Conservation (phyloP, 1,140 invertebrate species). For the Trichogramma pretiosum region DNA sequence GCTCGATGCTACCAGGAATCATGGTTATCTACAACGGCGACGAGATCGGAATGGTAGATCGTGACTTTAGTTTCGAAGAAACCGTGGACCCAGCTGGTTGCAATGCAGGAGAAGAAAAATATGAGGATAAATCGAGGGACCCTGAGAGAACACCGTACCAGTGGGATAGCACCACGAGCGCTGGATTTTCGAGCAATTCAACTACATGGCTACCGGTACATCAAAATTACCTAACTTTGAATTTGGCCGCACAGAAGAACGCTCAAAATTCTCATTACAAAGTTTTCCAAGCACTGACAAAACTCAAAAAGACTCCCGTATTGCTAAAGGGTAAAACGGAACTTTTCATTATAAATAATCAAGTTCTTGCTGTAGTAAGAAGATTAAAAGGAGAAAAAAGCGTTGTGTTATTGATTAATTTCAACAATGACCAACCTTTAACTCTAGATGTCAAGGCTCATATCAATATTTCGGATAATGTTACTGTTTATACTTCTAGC, state of each 20-base stretch:
- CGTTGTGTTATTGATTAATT: constrained; percentile 24
- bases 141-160: constrained; percentile 64
- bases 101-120: constrained; percentile 48
- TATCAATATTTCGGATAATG: too few relatives aligned
- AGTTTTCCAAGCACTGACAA: constrained; percentile 43
- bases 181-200: constrained; percentile 48
- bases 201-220: constrained; percentile 54
- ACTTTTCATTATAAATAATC: constrained; percentile 41
- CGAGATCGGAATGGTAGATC: constrained; percentile 62
- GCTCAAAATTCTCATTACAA: constrained; percentile 42
- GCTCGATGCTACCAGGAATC: constrained; percentile 63
- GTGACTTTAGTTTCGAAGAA: constrained; percentile 47
- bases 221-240: constrained; percentile 47
- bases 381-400: constrained; percentile 9
- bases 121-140: constrained; percentile 51
- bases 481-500: too few relatives aligned
- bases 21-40: constrained; percentile 69
- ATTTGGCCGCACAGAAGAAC: constrained; percentile 42
- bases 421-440: constrained; percentile 15
- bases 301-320: constrained; percentile 36
- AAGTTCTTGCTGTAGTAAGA: constrained; percentile 33
- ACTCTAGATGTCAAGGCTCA: constrained; percentile 23
- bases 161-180: constrained; percentile 51
- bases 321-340: constrained; percentile 44
- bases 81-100: constrained; percentile 51